Evolutionary conservation across 2,888 invertebrate genomes (phyloP), one percentile per base, ranked within the genome.

Genomic region (Pachymerium ferrugineum): DNA sequence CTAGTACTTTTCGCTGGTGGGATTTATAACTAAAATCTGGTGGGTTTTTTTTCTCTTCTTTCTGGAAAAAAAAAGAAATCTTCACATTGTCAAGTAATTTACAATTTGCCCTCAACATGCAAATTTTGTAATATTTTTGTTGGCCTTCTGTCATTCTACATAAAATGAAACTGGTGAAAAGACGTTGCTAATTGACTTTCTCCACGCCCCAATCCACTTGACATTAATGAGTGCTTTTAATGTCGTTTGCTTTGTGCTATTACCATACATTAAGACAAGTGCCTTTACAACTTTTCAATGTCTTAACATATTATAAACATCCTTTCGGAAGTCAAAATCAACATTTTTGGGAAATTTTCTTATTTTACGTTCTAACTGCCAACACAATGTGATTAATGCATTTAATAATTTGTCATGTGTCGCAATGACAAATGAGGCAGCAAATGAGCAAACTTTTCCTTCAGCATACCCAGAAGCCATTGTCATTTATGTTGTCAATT

Each of bases 91-190:
- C 62, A 28, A 62, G 25, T 62, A 28, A 62, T 62, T 62, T 62
- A 62, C 62, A 62, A 62, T 62, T 62, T 62, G 25, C 62, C 28
- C 62, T 62, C 62, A 28, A 62, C 28, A 62, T 62, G 62, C 28
- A 62, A 62, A 62, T 62, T 62, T 62, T 28, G 28, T 28, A 62
- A 62, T 62, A 62, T 62, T 62, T 62, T 62, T 62, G 19, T 28
- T 62, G 10, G 28, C 12, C 62, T 62, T 28, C 62, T 62, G 62
- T 62, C 62, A n/a, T n/a, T 62, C 62, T 28, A 28, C 62, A 62
- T 62, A 62, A 62, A 62, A 62, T 62, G 62, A 62, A 62, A 62
- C 62, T 62, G 62, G 62, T 62, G 62, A 62, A 62, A 62, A 62
- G 62, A 62, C 62, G 62, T 62, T 28, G 62, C 62, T 62, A 62